Percentiles rank a stretch among this genome's conserved stretches.
These are phyloP conservation scores for Conomelus anceps DNA, from an alignment of 2,888 invertebrate species.

Conservation along the genomic window DNA sequence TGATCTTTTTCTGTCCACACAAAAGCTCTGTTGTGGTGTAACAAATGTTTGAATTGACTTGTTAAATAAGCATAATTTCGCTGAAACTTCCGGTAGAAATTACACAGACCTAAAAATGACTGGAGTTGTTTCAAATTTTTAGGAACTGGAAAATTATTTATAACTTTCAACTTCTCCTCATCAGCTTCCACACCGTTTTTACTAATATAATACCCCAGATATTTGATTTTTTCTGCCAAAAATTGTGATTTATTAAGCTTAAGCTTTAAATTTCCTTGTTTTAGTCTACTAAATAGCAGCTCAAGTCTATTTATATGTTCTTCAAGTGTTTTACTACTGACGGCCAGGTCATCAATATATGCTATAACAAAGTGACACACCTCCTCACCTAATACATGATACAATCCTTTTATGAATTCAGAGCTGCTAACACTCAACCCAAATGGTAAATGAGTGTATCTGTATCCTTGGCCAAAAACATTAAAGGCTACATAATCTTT, in stretches of 20 bases:
- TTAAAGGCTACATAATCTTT: conserved; percentile 7
- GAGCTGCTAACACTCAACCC: conserved; percentile 5
- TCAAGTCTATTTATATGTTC: background rate
- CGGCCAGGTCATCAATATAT: background rate
- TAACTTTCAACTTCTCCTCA: background rate
- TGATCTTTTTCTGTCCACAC: background rate
- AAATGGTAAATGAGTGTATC: conserved; percentile 2
- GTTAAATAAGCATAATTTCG: conserved; percentile 1
- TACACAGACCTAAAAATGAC: conserved; percentile 2
- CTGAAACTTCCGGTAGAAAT: background rate
- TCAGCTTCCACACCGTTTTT: background rate
- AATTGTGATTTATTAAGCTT: background rate
- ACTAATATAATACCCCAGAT: background rate
- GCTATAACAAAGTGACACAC: background rate
- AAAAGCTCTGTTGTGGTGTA: background rate
- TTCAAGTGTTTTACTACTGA: background rate
- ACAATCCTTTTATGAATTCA: conserved; percentile 2
- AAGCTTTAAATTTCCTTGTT: background rate
- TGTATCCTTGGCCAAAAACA: background rate
- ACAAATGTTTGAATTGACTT: background rate
- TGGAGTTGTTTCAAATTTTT: conserved; percentile 15
- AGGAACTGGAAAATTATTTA: background rate
- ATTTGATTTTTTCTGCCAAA: background rate
- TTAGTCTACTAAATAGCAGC: background rate
- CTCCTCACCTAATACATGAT: background rate